Conservation (phyloP, 2,797 vertebrate genomes). For the Pangasius sanitwongsei region DNA sequence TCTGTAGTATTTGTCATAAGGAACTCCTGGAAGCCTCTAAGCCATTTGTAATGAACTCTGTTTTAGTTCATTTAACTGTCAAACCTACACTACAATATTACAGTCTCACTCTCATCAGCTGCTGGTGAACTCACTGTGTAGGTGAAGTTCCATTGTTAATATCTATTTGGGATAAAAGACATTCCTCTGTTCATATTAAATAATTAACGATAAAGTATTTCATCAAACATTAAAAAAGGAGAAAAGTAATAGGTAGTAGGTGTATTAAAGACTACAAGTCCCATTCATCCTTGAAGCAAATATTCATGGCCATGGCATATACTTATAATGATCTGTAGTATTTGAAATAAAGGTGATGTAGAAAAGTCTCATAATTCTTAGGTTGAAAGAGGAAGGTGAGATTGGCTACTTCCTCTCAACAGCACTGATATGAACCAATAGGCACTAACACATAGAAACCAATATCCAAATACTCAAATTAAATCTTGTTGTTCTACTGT, state of each 20-base stretch:
- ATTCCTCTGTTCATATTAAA: conserved; percentile 2
- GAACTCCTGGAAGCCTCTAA: not conserved
- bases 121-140: not conserved
- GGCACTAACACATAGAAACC: not conserved
- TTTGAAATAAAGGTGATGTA: not conserved
- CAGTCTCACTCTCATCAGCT: not conserved
- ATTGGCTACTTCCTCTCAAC: not conserved
- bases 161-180: not conserved
- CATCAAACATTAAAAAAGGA: not conserved
- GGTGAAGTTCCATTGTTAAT: not conserved
- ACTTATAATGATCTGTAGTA: not conserved
- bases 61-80: conserved; percentile 1
- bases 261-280: conserved; percentile 3
- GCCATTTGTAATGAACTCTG: not conserved
- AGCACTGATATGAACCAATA: not conserved
- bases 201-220: conserved; percentile 10
- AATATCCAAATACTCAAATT: not conserved
- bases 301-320: not conserved
- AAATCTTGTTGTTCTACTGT: not conserved
- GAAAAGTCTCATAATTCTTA: not conserved
- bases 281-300: conserved; percentile 3
- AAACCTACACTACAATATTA: conserved; percentile 4
- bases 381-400: not conserved
- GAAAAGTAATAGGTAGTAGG: not conserved
- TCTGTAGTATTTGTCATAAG: not conserved